These are phyloP conservation scores for Pseudopipra pipra DNA, from an alignment of 2,113 vertebrate species.

Conservation along the genomic window DNA sequence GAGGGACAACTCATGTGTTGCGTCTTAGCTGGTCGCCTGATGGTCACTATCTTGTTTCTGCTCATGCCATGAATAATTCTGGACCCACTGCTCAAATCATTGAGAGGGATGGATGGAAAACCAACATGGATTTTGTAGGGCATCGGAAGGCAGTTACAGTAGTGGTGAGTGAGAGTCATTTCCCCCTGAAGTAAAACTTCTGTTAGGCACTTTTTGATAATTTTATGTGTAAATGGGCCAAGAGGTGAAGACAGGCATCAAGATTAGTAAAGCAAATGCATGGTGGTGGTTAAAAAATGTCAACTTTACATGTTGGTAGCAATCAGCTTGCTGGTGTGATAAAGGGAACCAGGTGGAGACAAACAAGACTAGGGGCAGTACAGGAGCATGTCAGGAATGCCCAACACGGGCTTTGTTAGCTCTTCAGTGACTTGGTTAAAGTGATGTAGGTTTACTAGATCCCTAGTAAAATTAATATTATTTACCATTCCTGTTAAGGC, in stretches of 20 bases:
- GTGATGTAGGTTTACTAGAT: not conserved
- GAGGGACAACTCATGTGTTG: conserved; percentile 94
- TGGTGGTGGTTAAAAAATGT: not conserved
- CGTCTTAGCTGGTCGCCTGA: conserved; percentile 98
- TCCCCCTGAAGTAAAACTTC: not conserved
- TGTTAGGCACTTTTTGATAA: not conserved
- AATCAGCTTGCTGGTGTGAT: not conserved
- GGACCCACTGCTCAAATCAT: conserved; percentile 98
- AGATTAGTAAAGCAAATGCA: not conserved
- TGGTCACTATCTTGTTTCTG: conserved; percentile 96
- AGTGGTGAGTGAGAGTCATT: conserved; percentile 78
- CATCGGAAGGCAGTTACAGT: conserved; percentile 97
- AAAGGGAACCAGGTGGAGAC: not conserved
- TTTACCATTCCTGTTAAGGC: not conserved
- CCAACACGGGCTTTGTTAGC: not conserved
- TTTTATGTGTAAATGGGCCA: not conserved
- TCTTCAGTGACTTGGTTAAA: not conserved
- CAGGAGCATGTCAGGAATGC: not conserved
- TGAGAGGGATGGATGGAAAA: conserved; percentile 96
- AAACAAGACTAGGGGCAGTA: not conserved
- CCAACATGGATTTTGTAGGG: conserved; percentile 99
- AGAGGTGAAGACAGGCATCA: not conserved
- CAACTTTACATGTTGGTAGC: not conserved
- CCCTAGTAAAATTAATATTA: not conserved
- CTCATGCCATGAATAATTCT: conserved; percentile 99